These are phyloP conservation scores for Radopholus similis DNA, from an alignment of 1,140 invertebrate species.

Conservation along the genomic window DNA sequence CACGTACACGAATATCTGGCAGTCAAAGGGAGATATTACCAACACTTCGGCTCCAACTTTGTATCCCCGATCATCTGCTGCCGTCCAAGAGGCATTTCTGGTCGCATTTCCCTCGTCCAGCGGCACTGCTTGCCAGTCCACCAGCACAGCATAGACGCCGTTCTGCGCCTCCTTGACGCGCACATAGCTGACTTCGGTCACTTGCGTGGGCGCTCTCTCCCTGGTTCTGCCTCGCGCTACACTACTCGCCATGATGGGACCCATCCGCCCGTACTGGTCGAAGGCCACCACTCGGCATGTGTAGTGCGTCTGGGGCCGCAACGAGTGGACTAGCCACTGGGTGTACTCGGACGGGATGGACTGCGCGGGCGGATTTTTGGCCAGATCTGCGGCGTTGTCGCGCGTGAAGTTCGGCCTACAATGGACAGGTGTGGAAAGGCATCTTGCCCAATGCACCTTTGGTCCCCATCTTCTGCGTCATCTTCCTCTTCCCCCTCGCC, in stretches of 20 bases:
- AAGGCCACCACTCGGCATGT: constrained; percentile 30
- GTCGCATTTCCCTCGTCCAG: constrained; percentile 14
- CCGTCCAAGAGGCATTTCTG: constrained; percentile 1
- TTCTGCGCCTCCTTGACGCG: background rate
- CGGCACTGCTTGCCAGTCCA: constrained; percentile 35
- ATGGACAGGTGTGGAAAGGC: constrained; percentile 2
- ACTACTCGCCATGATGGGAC: constrained; percentile 7
- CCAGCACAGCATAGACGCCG: constrained; percentile 13
- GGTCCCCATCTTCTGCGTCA: background rate
- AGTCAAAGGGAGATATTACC: background rate
- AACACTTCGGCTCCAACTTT: constrained; percentile 20
- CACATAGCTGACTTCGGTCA: constrained; percentile 23
- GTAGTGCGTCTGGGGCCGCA: constrained; percentile 28
- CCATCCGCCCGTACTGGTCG: constrained; percentile 40
- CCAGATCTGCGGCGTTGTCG: background rate
- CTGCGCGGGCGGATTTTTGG: constrained; percentile 15
- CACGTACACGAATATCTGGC: constrained; percentile 25
- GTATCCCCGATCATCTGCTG: constrained; percentile 12
- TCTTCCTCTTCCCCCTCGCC: background rate
- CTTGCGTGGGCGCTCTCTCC: constrained; percentile 28
- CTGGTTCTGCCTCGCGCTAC: constrained; percentile 8
- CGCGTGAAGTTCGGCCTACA: constrained; percentile 3
- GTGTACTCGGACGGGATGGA: constrained; percentile 37
- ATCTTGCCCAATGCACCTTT: background rate
- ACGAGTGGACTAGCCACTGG: constrained; percentile 27